A percentile compares a stretch with the other conserved stretches of the same genome.
phyloP scores from a whole-genome alignment of 2,113 vertebrate species.

The Lota lota region DNA sequence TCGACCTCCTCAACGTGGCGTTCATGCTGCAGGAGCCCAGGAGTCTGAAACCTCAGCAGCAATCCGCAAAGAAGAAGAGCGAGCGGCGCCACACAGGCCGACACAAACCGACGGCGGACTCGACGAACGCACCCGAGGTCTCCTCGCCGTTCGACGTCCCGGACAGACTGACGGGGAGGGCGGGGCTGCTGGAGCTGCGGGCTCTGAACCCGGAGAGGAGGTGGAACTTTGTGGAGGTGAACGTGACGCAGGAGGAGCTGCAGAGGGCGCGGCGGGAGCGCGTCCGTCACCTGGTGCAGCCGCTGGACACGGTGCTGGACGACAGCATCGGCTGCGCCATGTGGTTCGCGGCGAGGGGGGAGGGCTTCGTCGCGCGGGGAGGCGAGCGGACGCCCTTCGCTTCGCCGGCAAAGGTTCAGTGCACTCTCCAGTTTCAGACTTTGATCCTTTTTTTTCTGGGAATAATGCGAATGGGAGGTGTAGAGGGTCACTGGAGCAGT shows the following conservation, averaged over 20 bases:
- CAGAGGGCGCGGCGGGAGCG: constrained; percentile 69
- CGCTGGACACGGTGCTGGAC: constrained; percentile 88
- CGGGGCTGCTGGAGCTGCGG: constrained; percentile 82
- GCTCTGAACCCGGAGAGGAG: constrained; percentile 75
- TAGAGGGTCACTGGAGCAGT: no score
- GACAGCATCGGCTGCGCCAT: constrained; percentile 96
- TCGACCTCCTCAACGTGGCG: constrained; percentile 95
- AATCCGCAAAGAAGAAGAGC: constrained; percentile 39
- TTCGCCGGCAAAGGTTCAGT: constrained; percentile 84
- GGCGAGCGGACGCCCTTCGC: constrained; percentile 63
- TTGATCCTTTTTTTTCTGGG: neutral
- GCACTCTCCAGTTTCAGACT: neutral
- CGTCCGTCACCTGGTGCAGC: constrained; percentile 82
- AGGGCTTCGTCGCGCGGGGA: constrained; percentile 67
- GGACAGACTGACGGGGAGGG: constrained; percentile 85
- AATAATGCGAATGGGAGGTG: no score
- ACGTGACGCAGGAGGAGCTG: constrained; percentile 83
- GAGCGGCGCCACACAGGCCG: neutral
- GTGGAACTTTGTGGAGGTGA: constrained; percentile 96
- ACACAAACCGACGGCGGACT: constrained; percentile 3
- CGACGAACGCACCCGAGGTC: neutral
- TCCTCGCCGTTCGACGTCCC: constrained; percentile 76
- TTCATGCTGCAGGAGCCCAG: constrained; percentile 74
- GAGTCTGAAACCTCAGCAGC: constrained; percentile 18
- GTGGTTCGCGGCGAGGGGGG: constrained; percentile 93